Conservation (phyloP, 2,888 invertebrate genomes). For the Aplocera efformata region DNA sequence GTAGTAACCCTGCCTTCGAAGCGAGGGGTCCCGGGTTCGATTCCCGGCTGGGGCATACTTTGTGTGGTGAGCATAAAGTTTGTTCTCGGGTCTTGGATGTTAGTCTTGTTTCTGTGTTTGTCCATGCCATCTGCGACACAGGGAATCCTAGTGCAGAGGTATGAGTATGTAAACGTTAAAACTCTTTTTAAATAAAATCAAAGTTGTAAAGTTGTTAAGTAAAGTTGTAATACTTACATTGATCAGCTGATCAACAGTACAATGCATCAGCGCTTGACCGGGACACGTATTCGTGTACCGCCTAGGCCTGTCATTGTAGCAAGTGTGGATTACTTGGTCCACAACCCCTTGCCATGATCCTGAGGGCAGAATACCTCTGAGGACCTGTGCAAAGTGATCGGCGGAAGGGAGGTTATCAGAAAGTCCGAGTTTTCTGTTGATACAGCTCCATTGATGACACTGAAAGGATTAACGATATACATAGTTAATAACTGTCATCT, state of each 20-base stretch:
- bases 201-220: too few relatives aligned
- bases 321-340: constrained; percentile 39
- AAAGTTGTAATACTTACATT: constrained; percentile 46
- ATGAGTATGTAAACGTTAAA: too few relatives aligned
- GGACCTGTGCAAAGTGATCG: constrained; percentile 30
- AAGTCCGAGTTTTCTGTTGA: constrained; percentile 51
- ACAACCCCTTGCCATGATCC: constrained; percentile 48
- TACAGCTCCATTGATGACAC: constrained; percentile 64
- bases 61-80: too few relatives aligned
- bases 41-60: too few relatives aligned
- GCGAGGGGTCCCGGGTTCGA: too few relatives aligned
- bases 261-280: constrained; percentile 61
- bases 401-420: constrained; percentile 42
- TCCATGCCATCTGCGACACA: too few relatives aligned
- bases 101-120: too few relatives aligned
- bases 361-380: constrained; percentile 42
- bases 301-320: constrained; percentile 45
- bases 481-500: too few relatives aligned
- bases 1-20: too few relatives aligned
- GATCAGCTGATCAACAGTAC: constrained; percentile 60
- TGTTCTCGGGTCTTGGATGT: too few relatives aligned
- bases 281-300: constrained; percentile 59
- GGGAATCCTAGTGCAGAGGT: too few relatives aligned
- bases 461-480: constrained; percentile 37
- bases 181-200: too few relatives aligned